Evolutionary conservation across 1,140 invertebrate genomes (phyloP).

Genomic region (Bombus fervidus): DNA sequence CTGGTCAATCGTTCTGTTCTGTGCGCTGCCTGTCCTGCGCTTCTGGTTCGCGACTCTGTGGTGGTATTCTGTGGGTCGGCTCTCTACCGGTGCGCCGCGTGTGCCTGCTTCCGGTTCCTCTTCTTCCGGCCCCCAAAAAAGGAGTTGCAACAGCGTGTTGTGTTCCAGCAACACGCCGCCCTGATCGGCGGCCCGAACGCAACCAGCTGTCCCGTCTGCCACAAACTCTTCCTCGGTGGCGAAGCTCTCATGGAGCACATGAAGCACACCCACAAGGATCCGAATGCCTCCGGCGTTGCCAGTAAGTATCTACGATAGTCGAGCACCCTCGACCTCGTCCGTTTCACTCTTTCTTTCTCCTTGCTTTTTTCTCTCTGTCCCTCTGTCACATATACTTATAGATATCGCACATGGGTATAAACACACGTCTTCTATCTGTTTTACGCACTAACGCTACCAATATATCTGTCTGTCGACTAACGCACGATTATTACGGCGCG

Average conservation of each 20-base stretch:
- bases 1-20: slow-evolving; percentile 82
- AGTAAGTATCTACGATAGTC: slow-evolving; percentile 87
- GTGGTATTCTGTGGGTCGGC: slow-evolving; percentile 79
- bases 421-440: background rate
- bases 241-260: slow-evolving; percentile 97
- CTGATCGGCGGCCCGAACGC: slow-evolving; percentile 94
- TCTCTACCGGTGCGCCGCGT: slow-evolving; percentile 73
- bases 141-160: slow-evolving; percentile 93
- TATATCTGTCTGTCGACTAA: slow-evolving; percentile 17
- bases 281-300: slow-evolving; percentile 92
- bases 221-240: slow-evolving; percentile 95
- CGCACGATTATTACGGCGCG: slow-evolving; percentile 8
- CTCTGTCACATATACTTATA: too few species aligned
- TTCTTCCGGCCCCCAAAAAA: slow-evolving; percentile 81
- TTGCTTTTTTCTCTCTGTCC: slow-evolving; percentile 16
- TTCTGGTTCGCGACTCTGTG: slow-evolving; percentile 81
- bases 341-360: slow-evolving; percentile 54
- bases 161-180: slow-evolving; percentile 96
- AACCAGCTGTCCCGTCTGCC: slow-evolving; percentile 94
- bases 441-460: slow-evolving; percentile 17
- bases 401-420: background rate
- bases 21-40: slow-evolving; percentile 75
- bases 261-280: slow-evolving; percentile 97
- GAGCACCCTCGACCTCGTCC: slow-evolving; percentile 57
- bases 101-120: slow-evolving; percentile 72